Percentiles rank a stretch among this genome's conserved stretches.
Conservation (phyloP, 2,888 invertebrate species). For the Volucella zonaria region DNA sequence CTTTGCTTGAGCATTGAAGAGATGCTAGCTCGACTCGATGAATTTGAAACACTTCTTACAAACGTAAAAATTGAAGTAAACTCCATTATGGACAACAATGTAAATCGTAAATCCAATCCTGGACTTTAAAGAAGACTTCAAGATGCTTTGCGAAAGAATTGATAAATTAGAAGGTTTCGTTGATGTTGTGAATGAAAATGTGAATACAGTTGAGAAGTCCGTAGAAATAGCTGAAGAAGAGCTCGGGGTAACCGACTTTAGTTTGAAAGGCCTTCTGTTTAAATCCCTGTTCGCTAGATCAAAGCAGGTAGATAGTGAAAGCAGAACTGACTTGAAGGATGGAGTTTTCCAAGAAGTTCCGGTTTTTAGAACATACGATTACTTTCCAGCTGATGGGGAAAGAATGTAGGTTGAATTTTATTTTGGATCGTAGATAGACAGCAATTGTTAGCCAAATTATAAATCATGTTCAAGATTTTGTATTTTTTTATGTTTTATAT, state of each 20-base stretch:
- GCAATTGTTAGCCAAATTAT: conserved; percentile 19
- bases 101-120: conserved; percentile 84
- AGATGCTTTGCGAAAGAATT: conserved; percentile 84
- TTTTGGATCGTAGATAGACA: conserved; percentile 22
- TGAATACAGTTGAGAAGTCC: conserved; percentile 84
- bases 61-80: conserved; percentile 83
- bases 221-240: conserved; percentile 86
- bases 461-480: conserved; percentile 22
- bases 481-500: conserved; percentile 30
- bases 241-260: conserved; percentile 85
- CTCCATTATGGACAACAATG: conserved; percentile 81
- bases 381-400: conserved; percentile 75
- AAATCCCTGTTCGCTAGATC: conserved; percentile 84
- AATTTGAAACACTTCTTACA: conserved; percentile 85
- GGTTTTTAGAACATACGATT: conserved; percentile 80
- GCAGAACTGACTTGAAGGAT: conserved; percentile 76
- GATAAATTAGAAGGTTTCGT: conserved; percentile 84
- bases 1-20: conserved; percentile 87
- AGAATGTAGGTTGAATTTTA: neutral
- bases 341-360: conserved; percentile 80
- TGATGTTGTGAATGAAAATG: conserved; percentile 84
- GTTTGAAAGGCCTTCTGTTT: conserved; percentile 84
- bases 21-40: conserved; percentile 87
- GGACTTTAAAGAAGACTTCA: conserved; percentile 84
- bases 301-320: conserved; percentile 71